Base-by-base conservation (phyloP, 1,140 invertebrate species). In the Diabrotica virgifera region DNA sequence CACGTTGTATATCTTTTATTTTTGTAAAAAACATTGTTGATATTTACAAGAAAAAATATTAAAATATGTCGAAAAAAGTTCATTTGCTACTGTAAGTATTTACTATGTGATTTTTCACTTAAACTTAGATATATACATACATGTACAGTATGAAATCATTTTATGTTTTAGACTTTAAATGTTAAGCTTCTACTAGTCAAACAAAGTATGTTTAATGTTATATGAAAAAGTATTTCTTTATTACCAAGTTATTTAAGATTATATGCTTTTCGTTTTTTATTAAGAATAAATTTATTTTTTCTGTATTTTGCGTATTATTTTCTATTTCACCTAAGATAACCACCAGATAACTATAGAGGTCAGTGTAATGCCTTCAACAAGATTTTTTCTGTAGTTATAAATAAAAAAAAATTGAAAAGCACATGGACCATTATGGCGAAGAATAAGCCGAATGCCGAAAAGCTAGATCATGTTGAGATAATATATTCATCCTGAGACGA, bases 71-170 rank as follows among this genome's bases (percentile, higher is more conserved):
- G 40, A 5, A 11, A 40, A 38, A 63, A 35, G 12, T 66, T 66
- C 12, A 55, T 66, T 66, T 62, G 68, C 66, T 62, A 70, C 63
- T 62, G 56, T 70, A 68, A 72, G 66, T 72, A 72, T 70, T 72
- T 68, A 66, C 68, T 70, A 70, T 72, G 71, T 72, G 71, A 72
- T 72, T 70, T 66, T 72, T 72, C 71, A 72, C 69, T 67, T 70
- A 63, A 38, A 55, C 40, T 46, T 46, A 46, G 40, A 46, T 46
- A 10, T 60, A 66, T 63, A 67, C 37, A 62, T 72, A 68, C 65
- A 60, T 72, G 68, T 72, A 72, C 68, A 68, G 66, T 70, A 70
- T 65, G 52, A 69, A 55, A 62, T 54, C 64, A 66, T 72, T 68
- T 72, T 70, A 72, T 64, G 68, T 65, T 68, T 66, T 72, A 72